Conservation (phyloP, 2,113 vertebrate genomes). For the Osmerus mordax region DNA sequence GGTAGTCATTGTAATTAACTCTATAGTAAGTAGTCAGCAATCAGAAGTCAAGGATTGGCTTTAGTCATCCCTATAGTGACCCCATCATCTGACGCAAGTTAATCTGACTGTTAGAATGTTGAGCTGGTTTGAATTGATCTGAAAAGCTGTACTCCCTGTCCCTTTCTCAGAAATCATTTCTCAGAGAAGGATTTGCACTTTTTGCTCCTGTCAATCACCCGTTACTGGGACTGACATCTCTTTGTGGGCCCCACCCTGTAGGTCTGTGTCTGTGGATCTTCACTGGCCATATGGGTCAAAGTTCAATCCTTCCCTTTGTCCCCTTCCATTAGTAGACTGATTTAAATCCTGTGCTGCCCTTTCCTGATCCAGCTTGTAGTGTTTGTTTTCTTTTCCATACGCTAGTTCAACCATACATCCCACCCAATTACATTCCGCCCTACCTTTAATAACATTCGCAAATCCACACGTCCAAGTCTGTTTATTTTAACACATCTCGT, state of each 20-base stretch:
- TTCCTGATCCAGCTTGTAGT: slow-evolving; percentile 5
- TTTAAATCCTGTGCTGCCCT: slow-evolving; percentile 32
- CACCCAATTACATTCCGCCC: slow-evolving; percentile 41
- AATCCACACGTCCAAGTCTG: slow-evolving; percentile 48
- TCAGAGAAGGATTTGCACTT: too few species aligned
- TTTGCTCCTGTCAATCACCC: too few species aligned
- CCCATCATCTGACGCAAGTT: too few species aligned
- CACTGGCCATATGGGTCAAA: slow-evolving; percentile 20
- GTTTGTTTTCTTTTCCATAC: slow-evolving; percentile 30
- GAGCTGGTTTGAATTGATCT: too few species aligned
- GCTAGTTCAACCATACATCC: slow-evolving; percentile 34
- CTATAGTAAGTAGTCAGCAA: too few species aligned
- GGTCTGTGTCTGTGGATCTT: slow-evolving; percentile 23
- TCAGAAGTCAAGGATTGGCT: too few species aligned
- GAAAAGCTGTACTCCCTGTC: too few species aligned
- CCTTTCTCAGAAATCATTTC: too few species aligned
- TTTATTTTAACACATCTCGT: slow-evolving; percentile 60
- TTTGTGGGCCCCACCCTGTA: not conserved
- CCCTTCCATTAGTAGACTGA: slow-evolving; percentile 46
- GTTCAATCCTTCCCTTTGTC: slow-evolving; percentile 38
- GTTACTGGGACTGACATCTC: not conserved
- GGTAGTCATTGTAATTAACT: too few species aligned
- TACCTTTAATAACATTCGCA: slow-evolving; percentile 41
- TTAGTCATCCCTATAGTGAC: too few species aligned
- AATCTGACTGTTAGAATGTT: too few species aligned